Base-by-base conservation (phyloP, 2,797 vertebrate species). In the Liparis tanakae region DNA sequence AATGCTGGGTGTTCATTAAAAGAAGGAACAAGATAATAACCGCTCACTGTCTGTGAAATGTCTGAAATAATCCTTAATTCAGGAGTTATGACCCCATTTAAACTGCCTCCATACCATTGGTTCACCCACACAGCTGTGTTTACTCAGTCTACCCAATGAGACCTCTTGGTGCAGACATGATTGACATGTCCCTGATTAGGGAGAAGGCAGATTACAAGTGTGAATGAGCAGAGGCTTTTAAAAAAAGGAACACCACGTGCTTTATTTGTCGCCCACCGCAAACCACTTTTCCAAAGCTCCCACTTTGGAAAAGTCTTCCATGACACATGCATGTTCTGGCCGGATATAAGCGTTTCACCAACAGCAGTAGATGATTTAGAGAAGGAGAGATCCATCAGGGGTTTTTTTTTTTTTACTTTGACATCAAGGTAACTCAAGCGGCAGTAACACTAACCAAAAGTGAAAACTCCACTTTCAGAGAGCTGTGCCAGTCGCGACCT, bases 401-500 rank as follows among this genome's bases (percentile, higher is more conserved):
- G 1, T 18, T 46, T 46, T 5, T 1, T 18, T 51, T 48, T 18
- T 13, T 36, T 53, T 3, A 66, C 30, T 80, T 77, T 56, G 30
- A 85, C 72, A 71, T 70, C 56, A 70, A 37, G 44, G 54, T 85
- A 56, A 54, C 25, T 30, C 25, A 62, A 74, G 58, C 82, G n/a
- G 50, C 61, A 67, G 61, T 22, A 72, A 62, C 33, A 64, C 20
- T 30, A 7, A 39, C 60, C 66, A 58, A 25, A 71, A 70, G 66
- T 83, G 81, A 85, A 64, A 73, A 88, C 73, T 80, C 74, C 72
- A 67, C 56, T 74, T 75, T 76, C 36, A 70, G 64, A 46, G 41
- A 22, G 67, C 54, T 20, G 72, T 80, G 82, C 79, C 81, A 85
- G 77, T 56, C 69, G 78, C 90, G 85, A 91, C 73, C 80, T 87